Conservation (phyloP, 2,888 invertebrate species). For the Acanthosoma haemorrhoidale region DNA sequence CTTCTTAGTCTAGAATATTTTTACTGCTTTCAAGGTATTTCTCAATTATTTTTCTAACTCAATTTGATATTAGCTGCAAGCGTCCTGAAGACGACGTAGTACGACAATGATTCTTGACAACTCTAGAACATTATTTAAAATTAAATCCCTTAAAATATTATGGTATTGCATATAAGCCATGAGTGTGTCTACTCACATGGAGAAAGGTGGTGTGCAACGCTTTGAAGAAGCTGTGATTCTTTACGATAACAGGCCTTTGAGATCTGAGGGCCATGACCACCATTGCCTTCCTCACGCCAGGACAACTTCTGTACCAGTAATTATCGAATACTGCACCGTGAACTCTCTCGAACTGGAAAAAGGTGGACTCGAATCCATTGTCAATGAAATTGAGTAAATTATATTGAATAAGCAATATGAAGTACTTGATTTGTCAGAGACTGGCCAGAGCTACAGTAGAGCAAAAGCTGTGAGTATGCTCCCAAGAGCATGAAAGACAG, state of each 20-base stretch:
- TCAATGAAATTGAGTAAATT: too few relatives aligned
- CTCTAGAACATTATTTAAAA: constrained; percentile 14
- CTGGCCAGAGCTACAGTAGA: constrained; percentile 1
- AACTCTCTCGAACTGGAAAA: constrained; percentile 1
- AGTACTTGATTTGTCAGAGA: neutral
- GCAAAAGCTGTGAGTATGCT: neutral
- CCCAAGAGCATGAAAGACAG: neutral
- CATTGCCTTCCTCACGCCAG: neutral
- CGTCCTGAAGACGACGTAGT: constrained; percentile 4
- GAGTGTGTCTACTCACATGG: neutral
- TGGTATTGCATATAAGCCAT: neutral
- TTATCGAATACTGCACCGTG: neutral
- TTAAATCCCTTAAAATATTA: too few relatives aligned
- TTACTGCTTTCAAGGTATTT: too few relatives aligned
- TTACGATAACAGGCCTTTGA: neutral
- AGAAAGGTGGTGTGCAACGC: neutral
- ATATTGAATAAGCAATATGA: too few relatives aligned
- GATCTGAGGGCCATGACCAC: neutral
- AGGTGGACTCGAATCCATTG: too few relatives aligned
- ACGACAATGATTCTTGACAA: constrained; percentile 9
- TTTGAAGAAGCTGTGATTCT: neutral
- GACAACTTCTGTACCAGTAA: neutral
- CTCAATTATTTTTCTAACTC: too few relatives aligned
- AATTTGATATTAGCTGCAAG: neutral
- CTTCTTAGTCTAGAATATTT: too few relatives aligned